phyloP scores from a whole-genome alignment of 2,113 vertebrate species.

The Halcyon senegalensis region DNA sequence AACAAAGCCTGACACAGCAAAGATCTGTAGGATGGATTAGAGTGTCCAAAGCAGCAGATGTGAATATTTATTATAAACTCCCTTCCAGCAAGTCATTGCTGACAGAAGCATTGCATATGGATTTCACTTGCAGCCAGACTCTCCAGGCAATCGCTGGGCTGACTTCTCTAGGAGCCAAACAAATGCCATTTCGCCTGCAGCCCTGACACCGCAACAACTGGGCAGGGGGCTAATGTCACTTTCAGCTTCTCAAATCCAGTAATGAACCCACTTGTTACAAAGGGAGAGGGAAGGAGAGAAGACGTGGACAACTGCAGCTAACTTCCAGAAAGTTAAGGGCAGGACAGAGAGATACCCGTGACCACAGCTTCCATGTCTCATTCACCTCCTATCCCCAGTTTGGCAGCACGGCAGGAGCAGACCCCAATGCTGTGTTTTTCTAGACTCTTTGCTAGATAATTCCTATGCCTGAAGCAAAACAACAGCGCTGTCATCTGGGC shows the following conservation, averaged over 20 bases:
- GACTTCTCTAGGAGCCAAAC: constrained; percentile 55
- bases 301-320: background rate
- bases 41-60: constrained; percentile 79
- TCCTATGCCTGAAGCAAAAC: background rate
- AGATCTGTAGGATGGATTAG: constrained; percentile 79
- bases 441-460: background rate
- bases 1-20: constrained; percentile 83
- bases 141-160: constrained; percentile 40
- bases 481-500: background rate
- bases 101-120: constrained; percentile 73
- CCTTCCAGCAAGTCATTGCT: constrained; percentile 72
- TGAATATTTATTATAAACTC: constrained; percentile 79
- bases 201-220: constrained; percentile 8
- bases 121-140: constrained; percentile 54
- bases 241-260: constrained; percentile 20
- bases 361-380: background rate
- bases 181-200: constrained; percentile 23
- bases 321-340: background rate
- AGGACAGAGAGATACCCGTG: background rate
- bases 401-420: background rate
- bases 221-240: constrained; percentile 1
- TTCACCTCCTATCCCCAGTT: background rate
- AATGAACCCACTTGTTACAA: background rate
- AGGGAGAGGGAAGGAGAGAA: background rate
- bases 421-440: background rate